Percentiles rank a stretch among this genome's conserved stretches.
Evolutionary conservation across 2,113 vertebrate genomes (phyloP).

Genomic region (Chascanopsetta lugubris): DNA sequence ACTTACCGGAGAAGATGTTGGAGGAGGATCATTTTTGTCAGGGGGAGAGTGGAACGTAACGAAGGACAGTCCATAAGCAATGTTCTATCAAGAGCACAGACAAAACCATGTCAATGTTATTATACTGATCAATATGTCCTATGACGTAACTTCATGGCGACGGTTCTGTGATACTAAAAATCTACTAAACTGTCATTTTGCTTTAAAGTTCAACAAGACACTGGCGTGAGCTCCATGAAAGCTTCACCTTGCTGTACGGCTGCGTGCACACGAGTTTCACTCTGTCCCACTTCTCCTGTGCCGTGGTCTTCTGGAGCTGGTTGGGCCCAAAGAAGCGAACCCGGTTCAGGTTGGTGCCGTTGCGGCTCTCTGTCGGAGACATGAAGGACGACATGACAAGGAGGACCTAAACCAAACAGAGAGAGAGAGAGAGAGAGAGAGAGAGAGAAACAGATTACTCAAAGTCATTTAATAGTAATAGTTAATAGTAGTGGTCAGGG

Average conservation of each 20-base stretch:
- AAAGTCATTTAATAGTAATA: background rate
- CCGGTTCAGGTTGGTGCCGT: constrained; percentile 82
- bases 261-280: constrained; percentile 91
- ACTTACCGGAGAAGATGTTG: constrained; percentile 81
- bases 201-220: too few relatives aligned
- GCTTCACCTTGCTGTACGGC: constrained; percentile 87
- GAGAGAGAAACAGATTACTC: too few relatives aligned
- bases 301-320: constrained; percentile 85
- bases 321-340: constrained; percentile 87
- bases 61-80: constrained; percentile 88
- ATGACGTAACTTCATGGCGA: too few relatives aligned
- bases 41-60: constrained; percentile 88
- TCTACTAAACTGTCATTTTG: too few relatives aligned
- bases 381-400: constrained; percentile 92
- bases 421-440: background rate
- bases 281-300: constrained; percentile 89
- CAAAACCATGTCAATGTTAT: constrained; percentile 1
- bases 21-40: constrained; percentile 78
- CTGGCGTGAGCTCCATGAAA: background rate
- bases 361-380: constrained; percentile 91
- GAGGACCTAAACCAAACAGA: constrained; percentile 80
- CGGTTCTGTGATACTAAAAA: too few relatives aligned
- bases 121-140: too few relatives aligned
- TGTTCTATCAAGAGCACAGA: constrained; percentile 74
- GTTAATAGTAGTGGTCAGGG: background rate